These are phyloP conservation scores for Argynnis bischoffii DNA, from an alignment of 2,888 invertebrate genomes.

Conservation along the genomic window DNA sequence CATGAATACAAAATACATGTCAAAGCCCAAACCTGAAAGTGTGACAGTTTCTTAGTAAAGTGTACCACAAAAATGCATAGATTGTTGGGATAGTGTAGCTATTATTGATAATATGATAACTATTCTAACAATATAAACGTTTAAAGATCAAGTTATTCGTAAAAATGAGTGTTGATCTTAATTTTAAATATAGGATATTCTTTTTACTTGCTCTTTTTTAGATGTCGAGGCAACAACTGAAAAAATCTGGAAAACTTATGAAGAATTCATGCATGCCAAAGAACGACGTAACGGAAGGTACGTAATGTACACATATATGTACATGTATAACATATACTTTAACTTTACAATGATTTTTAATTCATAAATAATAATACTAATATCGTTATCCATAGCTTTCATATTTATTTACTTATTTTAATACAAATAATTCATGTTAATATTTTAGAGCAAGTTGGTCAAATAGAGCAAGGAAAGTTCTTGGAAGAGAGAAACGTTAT, in stretches of 20 bases:
- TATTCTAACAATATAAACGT: neutral
- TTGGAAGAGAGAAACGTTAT: slow-evolving; percentile 68
- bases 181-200: neutral
- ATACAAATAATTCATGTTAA: neutral
- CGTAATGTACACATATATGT: slow-evolving; percentile 5
- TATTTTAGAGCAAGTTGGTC: slow-evolving; percentile 64
- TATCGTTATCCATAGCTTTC: neutral
- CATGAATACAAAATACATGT: no score
- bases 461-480: slow-evolving; percentile 71
- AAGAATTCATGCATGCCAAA: slow-evolving; percentile 85
- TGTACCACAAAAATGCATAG: no score
- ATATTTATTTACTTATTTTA: no score
- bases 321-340: neutral
- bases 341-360: no score
- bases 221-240: slow-evolving; percentile 83
- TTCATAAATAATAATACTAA: no score
- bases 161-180: neutral
- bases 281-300: slow-evolving; percentile 82
- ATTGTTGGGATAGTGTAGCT: no score
- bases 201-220: slow-evolving; percentile 38
- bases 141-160: slow-evolving; percentile 8
- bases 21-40: no score
- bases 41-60: no score
- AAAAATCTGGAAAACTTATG: slow-evolving; percentile 83
- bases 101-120: neutral